Evolutionary conservation across 2,888 invertebrate genomes (phyloP).

Genomic region (Scotopteryx bipunctaria): DNA sequence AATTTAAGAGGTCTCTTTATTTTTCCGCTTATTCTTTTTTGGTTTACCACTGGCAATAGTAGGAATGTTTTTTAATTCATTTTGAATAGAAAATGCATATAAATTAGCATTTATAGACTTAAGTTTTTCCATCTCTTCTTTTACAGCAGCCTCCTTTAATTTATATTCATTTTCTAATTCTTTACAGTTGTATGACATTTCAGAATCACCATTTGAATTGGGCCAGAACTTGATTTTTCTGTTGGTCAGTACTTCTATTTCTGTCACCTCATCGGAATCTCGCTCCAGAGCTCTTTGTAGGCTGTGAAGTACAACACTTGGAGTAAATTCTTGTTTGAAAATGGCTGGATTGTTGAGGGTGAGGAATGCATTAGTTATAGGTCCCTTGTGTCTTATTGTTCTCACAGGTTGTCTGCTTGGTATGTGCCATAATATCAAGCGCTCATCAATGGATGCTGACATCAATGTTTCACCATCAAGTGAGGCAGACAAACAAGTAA

Average conservation of each 20-base stretch:
- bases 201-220: constrained; percentile 37
- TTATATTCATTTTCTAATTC: constrained; percentile 55
- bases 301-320: constrained; percentile 81
- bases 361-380: constrained; percentile 88
- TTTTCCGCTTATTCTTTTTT: constrained; percentile 53
- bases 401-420: constrained; percentile 88
- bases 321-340: constrained; percentile 83
- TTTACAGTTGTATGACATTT: constrained; percentile 41
- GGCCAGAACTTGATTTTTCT: constrained; percentile 74
- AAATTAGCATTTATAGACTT: constrained; percentile 84
- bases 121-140: constrained; percentile 79
- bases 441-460: constrained; percentile 90
- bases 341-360: constrained; percentile 84
- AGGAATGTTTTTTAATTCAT: constrained; percentile 60
- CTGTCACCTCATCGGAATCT: constrained; percentile 70
- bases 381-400: constrained; percentile 88
- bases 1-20: constrained; percentile 12
- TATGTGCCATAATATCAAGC: constrained; percentile 92
- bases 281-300: constrained; percentile 86
- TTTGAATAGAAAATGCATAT: constrained; percentile 80
- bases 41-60: constrained; percentile 44
- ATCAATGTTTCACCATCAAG: constrained; percentile 87
- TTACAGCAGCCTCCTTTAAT: constrained; percentile 57
- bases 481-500: constrained; percentile 89
- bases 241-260: constrained; percentile 67